Base-by-base conservation (phyloP, 2,888 invertebrate genomes). In the Cephus rjabovi region DNA sequence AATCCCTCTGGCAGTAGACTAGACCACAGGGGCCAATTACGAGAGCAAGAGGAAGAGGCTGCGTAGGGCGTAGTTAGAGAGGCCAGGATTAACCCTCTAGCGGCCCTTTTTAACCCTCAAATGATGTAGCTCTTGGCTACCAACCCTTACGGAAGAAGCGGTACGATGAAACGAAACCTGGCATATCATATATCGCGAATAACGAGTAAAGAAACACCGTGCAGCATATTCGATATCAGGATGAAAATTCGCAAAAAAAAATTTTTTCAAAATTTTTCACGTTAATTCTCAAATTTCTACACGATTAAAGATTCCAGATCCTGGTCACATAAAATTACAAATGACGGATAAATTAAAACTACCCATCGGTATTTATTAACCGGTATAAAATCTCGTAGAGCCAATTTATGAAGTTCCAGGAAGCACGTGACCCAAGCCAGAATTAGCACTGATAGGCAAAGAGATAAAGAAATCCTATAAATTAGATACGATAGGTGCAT, bases 1-100 rank as follows among this genome's bases (percentile, higher is more conserved):
- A 91, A 89, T 90, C 89, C 90, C 90, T 90, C 87, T 87, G 89
- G 90, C 89, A 85, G 79, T 84, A 85, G 87, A 86, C 87, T 85
- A 84, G 85, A 84, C 81, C 83, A 82, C 82, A 88, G 86, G 87
- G 86, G 87, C 88, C 89, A 90, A 90, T 90, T 90, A 90, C 86
- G 81, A 82, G 78, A 12, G n/a, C 34, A 76, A 74, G 75, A 23
- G 34, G 76, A 37, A 31, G 15, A 73, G 74, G 56, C 40, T 75
- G 79, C 75, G 79, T 56, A 75, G 69, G 75, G 69, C 73, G 75
- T 77, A 74, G n/a, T 68, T 84, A 84, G 85, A 85, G 84, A 83
- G 81, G 82, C 81, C 79, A 80, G 86, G 85, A 87, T 88, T 87
- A 88, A 88, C 86, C 86, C 87, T 84, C 83, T 79, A 77, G 78